These are phyloP conservation scores for Coronaproctus castanopsis DNA, from an alignment of 2,888 invertebrate species.

Conservation along the genomic window DNA sequence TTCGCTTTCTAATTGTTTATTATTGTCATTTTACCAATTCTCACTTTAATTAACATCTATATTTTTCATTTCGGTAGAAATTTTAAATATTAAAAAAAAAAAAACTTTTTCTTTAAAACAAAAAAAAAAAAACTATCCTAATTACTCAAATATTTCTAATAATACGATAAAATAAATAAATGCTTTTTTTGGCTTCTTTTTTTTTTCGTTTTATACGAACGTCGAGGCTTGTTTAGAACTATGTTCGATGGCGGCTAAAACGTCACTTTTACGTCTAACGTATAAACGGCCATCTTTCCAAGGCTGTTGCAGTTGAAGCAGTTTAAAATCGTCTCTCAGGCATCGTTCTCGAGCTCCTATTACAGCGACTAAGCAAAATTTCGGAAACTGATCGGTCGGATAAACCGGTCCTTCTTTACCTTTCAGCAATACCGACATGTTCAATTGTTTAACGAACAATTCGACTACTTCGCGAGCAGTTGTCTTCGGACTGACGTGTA, in stretches of 20 bases:
- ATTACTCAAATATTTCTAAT: too few species aligned
- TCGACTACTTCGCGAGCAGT: conserved; percentile 89
- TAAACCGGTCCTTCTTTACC: conserved; percentile 72
- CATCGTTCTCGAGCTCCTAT: conserved; percentile 88
- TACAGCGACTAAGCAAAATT: conserved; percentile 86
- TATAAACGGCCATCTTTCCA: conserved; percentile 88
- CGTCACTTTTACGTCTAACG: conserved; percentile 76
- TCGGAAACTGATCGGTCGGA: conserved; percentile 56
- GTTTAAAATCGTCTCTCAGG: conserved; percentile 80
- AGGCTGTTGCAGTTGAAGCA: conserved; percentile 79
- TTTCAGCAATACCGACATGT: conserved; percentile 74
- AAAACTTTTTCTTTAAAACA: too few species aligned
- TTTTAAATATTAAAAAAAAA: too few species aligned
- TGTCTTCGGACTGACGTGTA: conserved; percentile 81
- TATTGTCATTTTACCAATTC: too few species aligned
- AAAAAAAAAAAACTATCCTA: too few species aligned
- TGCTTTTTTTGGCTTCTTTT: too few species aligned
- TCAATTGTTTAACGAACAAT: conserved; percentile 84
- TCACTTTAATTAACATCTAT: too few species aligned
- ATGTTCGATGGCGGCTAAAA: conserved; percentile 69
- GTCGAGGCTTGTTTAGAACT: conserved; percentile 47
- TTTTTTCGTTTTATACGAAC: not conserved
- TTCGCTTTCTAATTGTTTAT: too few species aligned
- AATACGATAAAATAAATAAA: too few species aligned
- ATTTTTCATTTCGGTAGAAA: too few species aligned